A percentile compares a stretch with the other conserved stretches of the same genome.
These are phyloP conservation scores for Rhingia rostrata DNA, from an alignment of 2,888 invertebrate genomes.

Conservation along the genomic window DNA sequence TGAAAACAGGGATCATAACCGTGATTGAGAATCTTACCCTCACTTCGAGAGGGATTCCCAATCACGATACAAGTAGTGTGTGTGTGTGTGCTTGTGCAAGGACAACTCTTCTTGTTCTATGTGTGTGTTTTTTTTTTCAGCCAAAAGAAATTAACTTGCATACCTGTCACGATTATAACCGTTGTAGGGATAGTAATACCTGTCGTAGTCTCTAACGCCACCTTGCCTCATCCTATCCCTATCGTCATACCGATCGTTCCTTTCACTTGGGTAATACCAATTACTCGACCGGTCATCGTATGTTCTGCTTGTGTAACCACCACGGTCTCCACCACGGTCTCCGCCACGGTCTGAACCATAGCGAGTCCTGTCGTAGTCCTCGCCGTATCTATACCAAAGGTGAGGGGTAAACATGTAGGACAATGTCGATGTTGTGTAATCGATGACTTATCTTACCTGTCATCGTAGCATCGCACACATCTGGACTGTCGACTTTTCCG, in stretches of 20 bases:
- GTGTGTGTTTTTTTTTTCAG: constrained; percentile 6
- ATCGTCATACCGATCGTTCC: constrained; percentile 80
- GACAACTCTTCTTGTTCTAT: background rate
- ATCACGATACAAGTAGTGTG: background rate
- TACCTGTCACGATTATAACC: constrained; percentile 73
- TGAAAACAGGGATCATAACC: background rate
- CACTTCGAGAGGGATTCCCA: constrained; percentile 2
- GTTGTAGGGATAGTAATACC: constrained; percentile 75
- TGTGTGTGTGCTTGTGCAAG: background rate
- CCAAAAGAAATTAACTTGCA: constrained; percentile 55
- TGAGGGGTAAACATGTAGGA: background rate
- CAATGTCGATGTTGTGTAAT: background rate
- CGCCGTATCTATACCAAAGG: constrained; percentile 63
- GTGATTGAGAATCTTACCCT: background rate
- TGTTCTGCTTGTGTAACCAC: constrained; percentile 77
- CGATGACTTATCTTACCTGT: constrained; percentile 76
- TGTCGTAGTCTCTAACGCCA: constrained; percentile 77
- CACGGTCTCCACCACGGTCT: constrained; percentile 54
- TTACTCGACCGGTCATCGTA: constrained; percentile 78
- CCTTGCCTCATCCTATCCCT: constrained; percentile 76
- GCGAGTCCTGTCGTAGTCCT: constrained; percentile 69
- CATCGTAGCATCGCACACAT: constrained; percentile 82
- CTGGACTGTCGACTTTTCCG: constrained; percentile 80
- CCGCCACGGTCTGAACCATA: constrained; percentile 61
- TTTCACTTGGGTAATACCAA: constrained; percentile 79